Conservation (phyloP, 1,140 invertebrate genomes). For the Zophobas morio region DNA sequence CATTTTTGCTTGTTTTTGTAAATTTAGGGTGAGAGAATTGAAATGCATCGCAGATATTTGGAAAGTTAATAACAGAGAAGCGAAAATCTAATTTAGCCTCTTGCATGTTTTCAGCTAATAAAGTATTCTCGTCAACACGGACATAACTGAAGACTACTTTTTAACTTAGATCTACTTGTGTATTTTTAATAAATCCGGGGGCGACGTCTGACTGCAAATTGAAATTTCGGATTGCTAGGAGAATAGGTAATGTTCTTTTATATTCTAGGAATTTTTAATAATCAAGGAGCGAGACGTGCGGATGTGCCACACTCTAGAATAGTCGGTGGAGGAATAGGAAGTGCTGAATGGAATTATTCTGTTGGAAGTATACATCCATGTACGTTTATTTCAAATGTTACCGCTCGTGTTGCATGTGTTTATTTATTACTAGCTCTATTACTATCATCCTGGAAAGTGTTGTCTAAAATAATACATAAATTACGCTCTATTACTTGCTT, state of each 20-base stretch:
- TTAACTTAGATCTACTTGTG: slow-evolving; percentile 24
- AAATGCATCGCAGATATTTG: slow-evolving; percentile 3
- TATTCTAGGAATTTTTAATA: slow-evolving; percentile 1
- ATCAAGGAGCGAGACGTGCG: background rate
- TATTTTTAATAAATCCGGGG: slow-evolving; percentile 34
- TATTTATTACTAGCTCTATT: too few relatives aligned
- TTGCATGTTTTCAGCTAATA: slow-evolving; percentile 35
- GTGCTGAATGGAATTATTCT: too few relatives aligned
- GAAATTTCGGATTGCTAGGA: slow-evolving; percentile 6
- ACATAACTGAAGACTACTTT: slow-evolving; percentile 37
- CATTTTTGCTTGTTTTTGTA: background rate
- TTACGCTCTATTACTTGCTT: too few relatives aligned
- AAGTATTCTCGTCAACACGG: slow-evolving; percentile 37
- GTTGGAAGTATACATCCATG: too few relatives aligned
- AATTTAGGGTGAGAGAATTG: background rate
- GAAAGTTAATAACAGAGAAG: slow-evolving; percentile 15
- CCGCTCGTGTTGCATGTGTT: too few relatives aligned
- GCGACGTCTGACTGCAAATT: slow-evolving; percentile 20
- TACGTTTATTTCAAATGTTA: too few relatives aligned
- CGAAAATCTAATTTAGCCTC: slow-evolving; percentile 36
- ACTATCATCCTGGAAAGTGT: too few relatives aligned
- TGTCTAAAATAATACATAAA: too few relatives aligned
- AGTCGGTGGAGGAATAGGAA: too few relatives aligned
- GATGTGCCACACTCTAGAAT: background rate
- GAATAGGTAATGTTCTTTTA: slow-evolving; percentile 1